A percentile compares a stretch with the other conserved stretches of the same genome.
phyloP scores from a whole-genome alignment of 2,888 invertebrate species.

The Acrobeloides nanus region DNA sequence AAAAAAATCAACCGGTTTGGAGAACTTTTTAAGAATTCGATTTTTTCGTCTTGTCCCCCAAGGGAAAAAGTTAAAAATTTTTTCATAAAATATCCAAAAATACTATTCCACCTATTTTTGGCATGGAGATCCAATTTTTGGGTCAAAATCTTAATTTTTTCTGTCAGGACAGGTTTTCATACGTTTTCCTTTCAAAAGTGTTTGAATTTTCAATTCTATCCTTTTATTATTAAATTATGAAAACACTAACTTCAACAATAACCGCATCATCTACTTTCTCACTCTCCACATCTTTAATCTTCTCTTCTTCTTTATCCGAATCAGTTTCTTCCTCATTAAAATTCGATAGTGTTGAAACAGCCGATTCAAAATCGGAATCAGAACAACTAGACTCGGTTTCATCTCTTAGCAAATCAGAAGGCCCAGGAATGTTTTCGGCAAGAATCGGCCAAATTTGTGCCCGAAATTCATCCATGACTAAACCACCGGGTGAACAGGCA shows the following conservation, averaged over 20 bases:
- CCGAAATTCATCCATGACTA: slow-evolving; percentile 39
- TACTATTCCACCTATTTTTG: too few species aligned
- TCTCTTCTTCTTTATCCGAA: slow-evolving; percentile 24
- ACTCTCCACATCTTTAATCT: slow-evolving; percentile 6
- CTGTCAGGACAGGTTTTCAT: too few species aligned
- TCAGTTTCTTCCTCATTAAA: not conserved
- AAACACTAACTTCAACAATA: slow-evolving; percentile 1
- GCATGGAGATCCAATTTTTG: too few species aligned
- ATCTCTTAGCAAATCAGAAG: slow-evolving; percentile 16
- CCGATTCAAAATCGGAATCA: slow-evolving; percentile 44
- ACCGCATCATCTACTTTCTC: slow-evolving; percentile 7
- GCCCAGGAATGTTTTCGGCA: slow-evolving; percentile 21
- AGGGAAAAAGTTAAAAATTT: too few species aligned
- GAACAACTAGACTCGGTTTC: slow-evolving; percentile 12
- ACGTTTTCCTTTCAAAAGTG: too few species aligned
- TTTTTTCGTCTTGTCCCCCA: too few species aligned
- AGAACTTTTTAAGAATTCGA: too few species aligned
- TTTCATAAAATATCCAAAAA: too few species aligned
- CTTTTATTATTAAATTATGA: too few species aligned
- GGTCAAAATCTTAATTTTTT: too few species aligned
- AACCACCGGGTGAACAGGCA: slow-evolving; percentile 31
- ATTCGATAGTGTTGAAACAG: slow-evolving; percentile 21
- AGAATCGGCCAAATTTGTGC: slow-evolving; percentile 35
- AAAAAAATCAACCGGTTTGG: too few species aligned
- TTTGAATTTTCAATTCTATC: too few species aligned